These are phyloP conservation scores for Echiichthys vipera DNA, from an alignment of 2,797 vertebrate genomes.

Conservation along the genomic window DNA sequence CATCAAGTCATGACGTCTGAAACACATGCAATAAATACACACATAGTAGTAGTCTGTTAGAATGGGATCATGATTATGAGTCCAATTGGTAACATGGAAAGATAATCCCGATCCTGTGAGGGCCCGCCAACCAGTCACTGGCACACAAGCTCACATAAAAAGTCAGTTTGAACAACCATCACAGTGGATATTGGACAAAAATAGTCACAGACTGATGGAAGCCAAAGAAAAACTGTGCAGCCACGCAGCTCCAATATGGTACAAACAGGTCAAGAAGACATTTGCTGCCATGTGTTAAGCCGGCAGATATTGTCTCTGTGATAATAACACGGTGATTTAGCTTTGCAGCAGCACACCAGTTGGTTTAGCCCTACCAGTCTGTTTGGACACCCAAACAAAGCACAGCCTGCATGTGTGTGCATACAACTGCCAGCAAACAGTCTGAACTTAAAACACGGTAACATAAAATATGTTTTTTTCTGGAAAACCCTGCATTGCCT, in stretches of 20 bases:
- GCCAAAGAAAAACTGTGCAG: background rate
- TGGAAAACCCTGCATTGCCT: background rate
- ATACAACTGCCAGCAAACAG: background rate
- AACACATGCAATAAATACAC: background rate
- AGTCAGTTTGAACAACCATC: background rate
- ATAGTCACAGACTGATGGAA: conserved; percentile 1
- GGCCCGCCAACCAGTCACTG: too few relatives aligned
- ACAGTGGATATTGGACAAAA: background rate
- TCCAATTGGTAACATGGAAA: background rate
- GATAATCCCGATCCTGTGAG: background rate
- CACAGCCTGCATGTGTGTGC: background rate
- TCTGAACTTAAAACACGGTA: background rate
- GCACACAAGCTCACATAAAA: background rate
- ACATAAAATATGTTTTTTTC: background rate
- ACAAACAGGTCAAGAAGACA: conserved; percentile 17
- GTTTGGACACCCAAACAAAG: too few relatives aligned
- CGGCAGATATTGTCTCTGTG: conserved; percentile 14
- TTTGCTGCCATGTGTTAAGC: conserved; percentile 10
- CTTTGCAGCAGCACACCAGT: background rate
- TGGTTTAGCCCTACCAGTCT: conserved; percentile 29
- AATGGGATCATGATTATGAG: background rate
- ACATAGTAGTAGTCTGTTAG: background rate
- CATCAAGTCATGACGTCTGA: background rate
- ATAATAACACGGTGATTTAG: conserved; percentile 13
- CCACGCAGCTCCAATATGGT: background rate